phyloP scores from a whole-genome alignment of 2,113 vertebrate genomes.

The Platysteira castanea region DNA sequence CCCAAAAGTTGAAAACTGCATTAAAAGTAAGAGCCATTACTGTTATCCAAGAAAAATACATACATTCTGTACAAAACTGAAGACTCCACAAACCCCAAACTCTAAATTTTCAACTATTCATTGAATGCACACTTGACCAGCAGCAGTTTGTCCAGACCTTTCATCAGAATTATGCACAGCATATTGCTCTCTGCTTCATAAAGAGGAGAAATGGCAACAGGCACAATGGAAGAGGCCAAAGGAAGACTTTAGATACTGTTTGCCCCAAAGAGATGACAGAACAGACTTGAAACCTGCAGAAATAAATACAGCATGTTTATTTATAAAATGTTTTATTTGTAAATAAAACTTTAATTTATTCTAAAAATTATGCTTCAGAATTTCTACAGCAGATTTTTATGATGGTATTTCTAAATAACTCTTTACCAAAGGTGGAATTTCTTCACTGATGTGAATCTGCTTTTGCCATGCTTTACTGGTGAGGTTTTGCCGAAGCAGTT shows the following conservation, averaged over 20 bases:
- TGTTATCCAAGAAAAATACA: not conserved
- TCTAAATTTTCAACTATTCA: not conserved
- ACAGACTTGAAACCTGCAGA: not conserved
- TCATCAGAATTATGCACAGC: not conserved
- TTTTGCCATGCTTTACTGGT: not conserved
- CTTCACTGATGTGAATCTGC: not conserved
- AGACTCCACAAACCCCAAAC: not conserved
- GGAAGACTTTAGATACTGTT: not conserved
- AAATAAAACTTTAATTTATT: not conserved
- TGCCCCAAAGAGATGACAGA: not conserved
- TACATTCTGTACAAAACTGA: not conserved
- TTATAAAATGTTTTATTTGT: not conserved
- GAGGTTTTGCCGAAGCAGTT: not conserved
- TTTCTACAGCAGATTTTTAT: not conserved
- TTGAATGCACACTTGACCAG: not conserved
- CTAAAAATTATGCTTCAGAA: not conserved
- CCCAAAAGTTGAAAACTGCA: not conserved
- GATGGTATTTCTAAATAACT: not conserved
- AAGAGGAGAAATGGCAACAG: not conserved
- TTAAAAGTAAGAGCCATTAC: not conserved
- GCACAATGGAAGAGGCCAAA: not conserved
- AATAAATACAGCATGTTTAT: not conserved
- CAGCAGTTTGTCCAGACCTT: not conserved
- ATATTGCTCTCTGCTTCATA: not conserved
- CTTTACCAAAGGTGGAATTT: not conserved